These are phyloP conservation scores for Agapornis canus DNA, from an alignment of 2,797 vertebrate genomes.

Conservation along the genomic window DNA sequence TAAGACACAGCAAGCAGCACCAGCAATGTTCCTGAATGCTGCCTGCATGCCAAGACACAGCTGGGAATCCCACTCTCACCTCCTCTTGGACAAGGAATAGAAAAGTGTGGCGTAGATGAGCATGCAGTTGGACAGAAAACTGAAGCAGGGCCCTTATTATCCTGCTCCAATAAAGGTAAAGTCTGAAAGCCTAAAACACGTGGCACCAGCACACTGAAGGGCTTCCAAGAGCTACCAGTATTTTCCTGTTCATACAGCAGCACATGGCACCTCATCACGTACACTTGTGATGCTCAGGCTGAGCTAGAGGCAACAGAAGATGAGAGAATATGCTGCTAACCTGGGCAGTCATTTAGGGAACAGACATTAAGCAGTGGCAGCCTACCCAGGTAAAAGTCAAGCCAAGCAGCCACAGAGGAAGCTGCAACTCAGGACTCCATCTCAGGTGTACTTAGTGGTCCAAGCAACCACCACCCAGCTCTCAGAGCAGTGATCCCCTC, in stretches of 20 bases:
- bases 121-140: not conserved
- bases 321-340: not conserved
- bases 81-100: not conserved
- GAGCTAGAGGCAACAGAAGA: not conserved
- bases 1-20: not conserved
- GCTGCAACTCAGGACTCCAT: not conserved
- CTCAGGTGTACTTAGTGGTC: not conserved
- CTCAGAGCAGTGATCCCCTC: not conserved
- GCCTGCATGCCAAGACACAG: not conserved
- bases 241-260: not conserved
- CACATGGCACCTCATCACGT: not conserved
- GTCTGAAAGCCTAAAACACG: not conserved
- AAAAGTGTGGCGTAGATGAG: not conserved
- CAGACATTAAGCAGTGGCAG: not conserved
- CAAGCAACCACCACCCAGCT: not conserved
- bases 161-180: not conserved
- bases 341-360: not conserved
- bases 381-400: not conserved
- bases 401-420: not conserved
- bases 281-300: accelerated
- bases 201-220: not conserved
- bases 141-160: not conserved
- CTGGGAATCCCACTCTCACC: not conserved
- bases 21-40: not conserved
- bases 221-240: not conserved